A percentile compares a stretch with the other conserved stretches of the same genome.
phyloP scores from a whole-genome alignment of 2,888 invertebrate species.

The Thymelicus sylvestris region DNA sequence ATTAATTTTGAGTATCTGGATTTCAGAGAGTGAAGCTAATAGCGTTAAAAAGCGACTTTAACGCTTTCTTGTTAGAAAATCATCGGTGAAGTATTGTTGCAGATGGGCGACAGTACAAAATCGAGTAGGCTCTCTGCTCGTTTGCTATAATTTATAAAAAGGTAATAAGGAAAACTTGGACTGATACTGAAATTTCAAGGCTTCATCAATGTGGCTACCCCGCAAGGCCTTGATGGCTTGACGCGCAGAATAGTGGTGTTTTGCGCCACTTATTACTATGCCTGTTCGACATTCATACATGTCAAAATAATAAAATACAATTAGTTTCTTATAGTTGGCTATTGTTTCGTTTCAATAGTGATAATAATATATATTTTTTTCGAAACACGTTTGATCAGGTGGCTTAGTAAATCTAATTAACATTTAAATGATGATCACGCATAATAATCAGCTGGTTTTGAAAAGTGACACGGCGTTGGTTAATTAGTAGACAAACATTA shows the following conservation, averaged over 20 bases:
- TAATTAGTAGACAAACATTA: constrained; percentile 78
- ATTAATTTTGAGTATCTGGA: too few relatives aligned
- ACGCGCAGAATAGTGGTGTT: background rate
- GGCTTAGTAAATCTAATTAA: constrained; percentile 78
- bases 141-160: too few relatives aligned
- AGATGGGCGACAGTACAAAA: too few relatives aligned
- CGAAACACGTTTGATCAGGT: constrained; percentile 71
- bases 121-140: too few relatives aligned
- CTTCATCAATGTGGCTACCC: too few relatives aligned
- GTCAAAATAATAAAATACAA: constrained; percentile 15
- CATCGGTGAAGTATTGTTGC: too few relatives aligned
- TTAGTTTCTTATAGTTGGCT: constrained; percentile 1
- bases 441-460: constrained; percentile 80
- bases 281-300: background rate
- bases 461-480: constrained; percentile 71
- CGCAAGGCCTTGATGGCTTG: background rate
- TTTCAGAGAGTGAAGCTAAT: too few relatives aligned
- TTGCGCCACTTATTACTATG: background rate
- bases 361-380: constrained; percentile 47
- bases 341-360: constrained; percentile 32
- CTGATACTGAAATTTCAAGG: too few relatives aligned
- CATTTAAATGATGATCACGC: constrained; percentile 83
- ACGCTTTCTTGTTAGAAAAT: too few relatives aligned
- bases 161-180: too few relatives aligned
- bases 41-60: too few relatives aligned